Percentiles rank a stretch among this genome's conserved stretches.
Conservation (phyloP, 1,140 invertebrate genomes). For the Caenorhabditis inopinata region DNA sequence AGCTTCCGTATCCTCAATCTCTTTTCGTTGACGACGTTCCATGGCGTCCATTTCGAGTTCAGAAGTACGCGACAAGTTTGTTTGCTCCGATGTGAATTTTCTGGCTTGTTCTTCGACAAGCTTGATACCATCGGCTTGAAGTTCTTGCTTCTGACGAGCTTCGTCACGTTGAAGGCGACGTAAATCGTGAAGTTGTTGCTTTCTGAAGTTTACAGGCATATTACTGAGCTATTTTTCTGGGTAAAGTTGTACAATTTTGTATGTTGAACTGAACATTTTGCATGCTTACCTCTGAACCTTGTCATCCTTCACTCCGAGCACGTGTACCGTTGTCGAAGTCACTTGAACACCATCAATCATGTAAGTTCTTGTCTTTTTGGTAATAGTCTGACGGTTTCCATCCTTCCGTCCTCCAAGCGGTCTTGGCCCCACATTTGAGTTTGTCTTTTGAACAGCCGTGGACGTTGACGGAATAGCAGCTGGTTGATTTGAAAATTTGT, state of each 20-base stretch:
- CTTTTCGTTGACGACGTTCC: slow-evolving; percentile 82
- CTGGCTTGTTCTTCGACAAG: slow-evolving; percentile 53
- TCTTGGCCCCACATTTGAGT: background rate
- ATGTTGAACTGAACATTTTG: too few species aligned
- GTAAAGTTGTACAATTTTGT: too few species aligned
- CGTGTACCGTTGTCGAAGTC: slow-evolving; percentile 64
- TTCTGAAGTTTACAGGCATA: slow-evolving; percentile 42
- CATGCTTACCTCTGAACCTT: slow-evolving; percentile 56
- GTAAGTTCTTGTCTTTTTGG: slow-evolving; percentile 61
- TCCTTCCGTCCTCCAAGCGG: slow-evolving; percentile 50
- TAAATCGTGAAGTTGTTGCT: slow-evolving; percentile 62
- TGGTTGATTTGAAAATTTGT: background rate
- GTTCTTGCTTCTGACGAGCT: slow-evolving; percentile 54
- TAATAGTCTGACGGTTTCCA: slow-evolving; percentile 59
- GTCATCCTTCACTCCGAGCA: slow-evolving; percentile 61
- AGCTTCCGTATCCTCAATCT: slow-evolving; percentile 85
- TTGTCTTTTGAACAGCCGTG: background rate
- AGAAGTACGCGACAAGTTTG: slow-evolving; percentile 80
- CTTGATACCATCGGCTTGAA: slow-evolving; percentile 33
- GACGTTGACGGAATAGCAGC: background rate
- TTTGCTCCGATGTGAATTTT: slow-evolving; percentile 56
- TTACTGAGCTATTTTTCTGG: too few species aligned
- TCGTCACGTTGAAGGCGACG: slow-evolving; percentile 64
- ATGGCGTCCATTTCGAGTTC: slow-evolving; percentile 86
- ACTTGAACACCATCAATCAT: slow-evolving; percentile 61